Evolutionary conservation across 92 coral and sea anemone genomes (phyloP).

Genomic region (Phymanthus crucifer): DNA sequence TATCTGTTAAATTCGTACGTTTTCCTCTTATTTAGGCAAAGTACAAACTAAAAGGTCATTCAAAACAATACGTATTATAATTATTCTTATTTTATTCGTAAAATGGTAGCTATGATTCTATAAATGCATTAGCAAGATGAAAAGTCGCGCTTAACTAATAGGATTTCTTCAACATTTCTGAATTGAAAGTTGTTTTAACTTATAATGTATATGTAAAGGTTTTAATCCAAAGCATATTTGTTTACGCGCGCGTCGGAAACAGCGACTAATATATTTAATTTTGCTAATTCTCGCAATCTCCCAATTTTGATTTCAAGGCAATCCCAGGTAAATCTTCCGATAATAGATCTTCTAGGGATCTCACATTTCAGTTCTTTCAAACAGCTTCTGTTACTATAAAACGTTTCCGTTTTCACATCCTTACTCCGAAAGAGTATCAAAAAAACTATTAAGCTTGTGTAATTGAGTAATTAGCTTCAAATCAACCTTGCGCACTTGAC

Average conservation of each 20-base stretch:
- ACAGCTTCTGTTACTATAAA: neutral
- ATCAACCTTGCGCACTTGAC: neutral
- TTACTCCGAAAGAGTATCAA: neutral
- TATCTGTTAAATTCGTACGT: too few relatives aligned
- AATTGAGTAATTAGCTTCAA: neutral
- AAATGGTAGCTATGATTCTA: too few relatives aligned
- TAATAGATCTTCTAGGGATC: constrained; percentile 16
- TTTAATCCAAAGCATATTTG: neutral
- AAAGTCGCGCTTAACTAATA: too few relatives aligned
- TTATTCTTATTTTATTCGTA: too few relatives aligned
- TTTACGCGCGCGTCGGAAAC: neutral
- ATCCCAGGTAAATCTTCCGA: constrained; percentile 18
- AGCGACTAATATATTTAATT: neutral
- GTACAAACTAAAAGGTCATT: too few relatives aligned
- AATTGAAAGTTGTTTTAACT: neutral
- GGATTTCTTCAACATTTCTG: neutral
- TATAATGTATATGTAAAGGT: neutral
- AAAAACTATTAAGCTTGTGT: neutral
- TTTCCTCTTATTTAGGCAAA: too few relatives aligned
- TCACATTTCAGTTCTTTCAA: too few relatives aligned
- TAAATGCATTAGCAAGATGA: too few relatives aligned
- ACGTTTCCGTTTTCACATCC: neutral
- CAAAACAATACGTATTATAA: too few relatives aligned
- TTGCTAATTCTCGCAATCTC: constrained; percentile 23
- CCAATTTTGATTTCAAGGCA: constrained; percentile 30